Evolutionary conservation across 2,888 invertebrate species (phyloP), one percentile per base, ranked within the genome.

Genomic region (Stenotaenia linearis): DNA sequence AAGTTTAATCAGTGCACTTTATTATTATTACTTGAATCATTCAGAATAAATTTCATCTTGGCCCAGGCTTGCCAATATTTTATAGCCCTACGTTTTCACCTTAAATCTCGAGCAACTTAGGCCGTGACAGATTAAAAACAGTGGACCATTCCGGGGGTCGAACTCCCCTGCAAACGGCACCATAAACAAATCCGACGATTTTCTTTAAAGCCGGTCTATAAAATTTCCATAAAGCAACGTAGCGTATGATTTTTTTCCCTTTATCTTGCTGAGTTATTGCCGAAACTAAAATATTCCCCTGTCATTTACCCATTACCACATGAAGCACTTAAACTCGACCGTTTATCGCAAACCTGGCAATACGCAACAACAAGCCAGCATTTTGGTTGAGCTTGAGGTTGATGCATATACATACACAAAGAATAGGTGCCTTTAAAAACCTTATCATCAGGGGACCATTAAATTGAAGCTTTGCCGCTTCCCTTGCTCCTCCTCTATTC

Each of bases 401-500:
- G 69, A 69, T 69, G 69, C 69, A 69, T 69, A 69, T 69, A 61
- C 23, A 69, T 50, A 50, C 50, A 69, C 69, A 69, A 69, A 69
- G 69, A 69, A 69, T 28, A 69, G 69, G 69, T 69, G 25, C 69
- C 69, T 69, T 69, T 69, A 69, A 69, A 69, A 69, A 69, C 69
- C 69, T 69, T 69, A 69, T 69, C 69, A 69, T 25, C 69, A 69
- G 69, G 69, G 69, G 69, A 69, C 69, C 69, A 69, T 69, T 69
- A 69, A 69, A 69, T 69, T 69, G 69, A 69, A 69, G 69, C 69
- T 69, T 69, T 69, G 69, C 50, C 69, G 69, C 69, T 69, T 69
- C 28, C 69, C 69, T 28, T 69, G 69, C 69, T 69, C 69, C 69
- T 69, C 69, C 28, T 69, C 69, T 69, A 69, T 69, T 69, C 69